Percentiles rank a stretch among this genome's conserved stretches.
These are phyloP conservation scores for Chloebia gouldiae DNA, from an alignment of 2,113 vertebrate species.

Conservation along the genomic window DNA sequence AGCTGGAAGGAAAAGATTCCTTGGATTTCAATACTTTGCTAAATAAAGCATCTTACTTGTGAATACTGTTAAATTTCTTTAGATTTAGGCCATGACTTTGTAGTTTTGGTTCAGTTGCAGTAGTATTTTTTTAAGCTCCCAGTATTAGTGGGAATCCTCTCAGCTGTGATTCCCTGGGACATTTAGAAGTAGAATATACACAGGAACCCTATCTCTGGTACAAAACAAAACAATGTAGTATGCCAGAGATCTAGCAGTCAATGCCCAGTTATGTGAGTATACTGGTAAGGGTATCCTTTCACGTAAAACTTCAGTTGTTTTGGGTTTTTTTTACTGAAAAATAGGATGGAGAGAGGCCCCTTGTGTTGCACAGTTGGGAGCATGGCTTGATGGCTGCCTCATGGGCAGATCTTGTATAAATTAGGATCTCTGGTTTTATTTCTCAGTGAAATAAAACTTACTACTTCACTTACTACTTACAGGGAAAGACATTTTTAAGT, in stretches of 20 bases:
- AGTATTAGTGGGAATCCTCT: neutral
- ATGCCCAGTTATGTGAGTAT: neutral
- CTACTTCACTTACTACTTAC: neutral
- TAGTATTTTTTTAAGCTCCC: neutral
- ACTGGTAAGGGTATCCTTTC: neutral
- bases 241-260: neutral
- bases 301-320: neutral
- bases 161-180: neutral
- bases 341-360: neutral
- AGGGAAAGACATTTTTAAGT: neutral
- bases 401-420: neutral
- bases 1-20: neutral
- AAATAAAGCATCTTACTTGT: neutral
- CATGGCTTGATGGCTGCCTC: neutral
- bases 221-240: neutral
- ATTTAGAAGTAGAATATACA: neutral
- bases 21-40: neutral
- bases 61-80: neutral
- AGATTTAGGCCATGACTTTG: neutral
- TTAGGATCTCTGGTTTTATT: neutral
- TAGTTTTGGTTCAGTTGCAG: neutral
- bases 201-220: neutral
- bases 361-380: neutral
- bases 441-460: neutral
- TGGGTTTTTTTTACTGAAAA: neutral